These are phyloP conservation scores for Hiodon tergisus DNA, from an alignment of 2,113 vertebrate species.

Conservation along the genomic window DNA sequence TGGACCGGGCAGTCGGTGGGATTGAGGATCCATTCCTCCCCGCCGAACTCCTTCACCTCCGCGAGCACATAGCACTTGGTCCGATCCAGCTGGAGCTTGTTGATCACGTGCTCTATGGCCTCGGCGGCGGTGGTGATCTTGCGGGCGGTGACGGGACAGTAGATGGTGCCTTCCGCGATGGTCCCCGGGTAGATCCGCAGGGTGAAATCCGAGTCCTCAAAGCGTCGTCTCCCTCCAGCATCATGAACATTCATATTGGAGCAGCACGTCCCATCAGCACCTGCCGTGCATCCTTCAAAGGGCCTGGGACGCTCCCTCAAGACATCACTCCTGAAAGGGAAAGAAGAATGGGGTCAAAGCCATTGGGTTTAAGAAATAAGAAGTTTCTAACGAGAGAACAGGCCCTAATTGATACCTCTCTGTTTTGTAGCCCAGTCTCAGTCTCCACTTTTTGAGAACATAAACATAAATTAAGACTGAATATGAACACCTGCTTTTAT, in stretches of 20 bases:
- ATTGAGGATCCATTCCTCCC: constrained; percentile 98
- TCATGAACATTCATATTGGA: constrained; percentile 94
- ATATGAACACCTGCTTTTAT: neutral
- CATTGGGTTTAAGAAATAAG: neutral
- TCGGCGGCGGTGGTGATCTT: constrained; percentile 89
- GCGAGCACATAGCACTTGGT: constrained; percentile 90
- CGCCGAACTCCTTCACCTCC: constrained; percentile 96
- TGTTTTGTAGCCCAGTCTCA: too few species aligned
- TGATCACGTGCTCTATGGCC: constrained; percentile 85
- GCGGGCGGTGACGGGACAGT: constrained; percentile 86
- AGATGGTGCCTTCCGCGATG: constrained; percentile 91
- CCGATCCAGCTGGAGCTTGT: constrained; percentile 82
- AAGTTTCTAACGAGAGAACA: too few species aligned
- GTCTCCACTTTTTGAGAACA: too few species aligned
- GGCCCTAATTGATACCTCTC: too few species aligned
- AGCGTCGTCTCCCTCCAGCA: constrained; percentile 90
- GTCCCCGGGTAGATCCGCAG: constrained; percentile 89
- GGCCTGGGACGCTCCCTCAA: constrained; percentile 51
- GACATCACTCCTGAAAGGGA: constrained; percentile 63
- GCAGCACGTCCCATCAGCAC: constrained; percentile 81
- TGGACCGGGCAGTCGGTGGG: constrained; percentile 92
- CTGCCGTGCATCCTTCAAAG: constrained; percentile 60
- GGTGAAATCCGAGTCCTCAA: constrained; percentile 87
- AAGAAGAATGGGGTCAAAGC: constrained; percentile 12
- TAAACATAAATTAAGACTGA: neutral